phyloP scores from a whole-genome alignment of 2,888 invertebrate genomes.

The Enoplolaimus lenunculus region DNA sequence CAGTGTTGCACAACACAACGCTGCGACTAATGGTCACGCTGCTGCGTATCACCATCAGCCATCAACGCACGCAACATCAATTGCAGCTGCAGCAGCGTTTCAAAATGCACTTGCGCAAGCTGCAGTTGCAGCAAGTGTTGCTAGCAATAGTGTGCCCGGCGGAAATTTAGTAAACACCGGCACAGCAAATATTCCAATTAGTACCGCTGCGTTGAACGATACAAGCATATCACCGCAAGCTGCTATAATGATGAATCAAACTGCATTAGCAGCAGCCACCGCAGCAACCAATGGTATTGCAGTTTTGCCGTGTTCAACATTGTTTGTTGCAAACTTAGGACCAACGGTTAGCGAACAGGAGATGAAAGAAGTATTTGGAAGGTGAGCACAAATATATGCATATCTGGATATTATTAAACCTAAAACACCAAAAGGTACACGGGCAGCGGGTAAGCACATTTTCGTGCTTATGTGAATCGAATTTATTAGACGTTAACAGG shows the following conservation, averaged over 20 bases:
- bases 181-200: too few relatives aligned
- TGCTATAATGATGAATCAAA: background rate
- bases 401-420: too few relatives aligned
- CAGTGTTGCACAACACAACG: slow-evolving; percentile 25
- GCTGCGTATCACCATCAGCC: background rate
- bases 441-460: too few relatives aligned
- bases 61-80: background rate
- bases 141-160: too few relatives aligned
- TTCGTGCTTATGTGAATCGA: too few relatives aligned
- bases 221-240: background rate
- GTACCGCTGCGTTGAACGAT: background rate
- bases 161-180: too few relatives aligned
- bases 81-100: background rate
- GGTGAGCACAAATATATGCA: too few relatives aligned
- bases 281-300: background rate
- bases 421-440: too few relatives aligned
- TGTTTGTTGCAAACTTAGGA: slow-evolving; percentile 95
- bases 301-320: slow-evolving; percentile 49
- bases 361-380: slow-evolving; percentile 92
- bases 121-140: background rate
- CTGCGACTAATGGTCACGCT: background rate
- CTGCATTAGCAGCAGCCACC: slow-evolving; percentile 26
- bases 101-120: background rate
- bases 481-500: too few relatives aligned
- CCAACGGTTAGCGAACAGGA: slow-evolving; percentile 95